Conservation (phyloP, 2,888 invertebrate species). For the Drosophila macrospina region DNA sequence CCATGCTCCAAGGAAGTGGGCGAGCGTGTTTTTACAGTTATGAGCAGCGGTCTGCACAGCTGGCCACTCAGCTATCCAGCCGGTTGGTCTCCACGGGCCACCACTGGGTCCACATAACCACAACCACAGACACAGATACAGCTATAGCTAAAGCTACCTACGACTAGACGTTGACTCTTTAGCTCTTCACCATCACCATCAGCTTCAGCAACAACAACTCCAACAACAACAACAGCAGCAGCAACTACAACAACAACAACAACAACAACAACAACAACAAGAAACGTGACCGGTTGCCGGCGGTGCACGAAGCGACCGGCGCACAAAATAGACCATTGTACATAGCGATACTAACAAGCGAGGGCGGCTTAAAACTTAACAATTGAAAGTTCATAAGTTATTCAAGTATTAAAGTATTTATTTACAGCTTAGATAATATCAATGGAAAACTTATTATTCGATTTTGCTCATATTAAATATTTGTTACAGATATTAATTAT, state of each 20-base stretch:
- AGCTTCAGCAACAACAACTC: slow-evolving; percentile 15
- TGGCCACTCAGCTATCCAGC: slow-evolving; percentile 54
- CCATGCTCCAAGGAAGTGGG: slow-evolving; percentile 71
- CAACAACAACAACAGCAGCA: slow-evolving; percentile 18
- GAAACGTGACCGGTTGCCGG: slow-evolving; percentile 79
- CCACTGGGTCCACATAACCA: slow-evolving; percentile 5
- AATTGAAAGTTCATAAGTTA: neutral
- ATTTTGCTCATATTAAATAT: too few relatives aligned
- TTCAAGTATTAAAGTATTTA: too few relatives aligned
- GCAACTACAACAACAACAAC: slow-evolving; percentile 15
- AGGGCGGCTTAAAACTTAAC: slow-evolving; percentile 31
- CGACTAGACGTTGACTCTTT: slow-evolving; percentile 23
- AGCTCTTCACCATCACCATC: slow-evolving; percentile 26
- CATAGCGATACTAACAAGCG: slow-evolving; percentile 30
- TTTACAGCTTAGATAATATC: too few relatives aligned
- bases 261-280: slow-evolving; percentile 26
- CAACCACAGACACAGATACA: slow-evolving; percentile 14
- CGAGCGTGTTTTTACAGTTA: slow-evolving; percentile 82
- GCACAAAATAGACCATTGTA: slow-evolving; percentile 59
- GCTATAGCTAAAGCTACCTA: slow-evolving; percentile 26
- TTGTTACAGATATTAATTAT: too few relatives aligned
- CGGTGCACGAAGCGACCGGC: slow-evolving; percentile 48
- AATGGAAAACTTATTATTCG: too few relatives aligned
- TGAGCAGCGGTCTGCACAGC: slow-evolving; percentile 69
- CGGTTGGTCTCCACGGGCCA: slow-evolving; percentile 43